Conservation (phyloP, 2,797 vertebrate genomes). For the Avahi laniger region DNA sequence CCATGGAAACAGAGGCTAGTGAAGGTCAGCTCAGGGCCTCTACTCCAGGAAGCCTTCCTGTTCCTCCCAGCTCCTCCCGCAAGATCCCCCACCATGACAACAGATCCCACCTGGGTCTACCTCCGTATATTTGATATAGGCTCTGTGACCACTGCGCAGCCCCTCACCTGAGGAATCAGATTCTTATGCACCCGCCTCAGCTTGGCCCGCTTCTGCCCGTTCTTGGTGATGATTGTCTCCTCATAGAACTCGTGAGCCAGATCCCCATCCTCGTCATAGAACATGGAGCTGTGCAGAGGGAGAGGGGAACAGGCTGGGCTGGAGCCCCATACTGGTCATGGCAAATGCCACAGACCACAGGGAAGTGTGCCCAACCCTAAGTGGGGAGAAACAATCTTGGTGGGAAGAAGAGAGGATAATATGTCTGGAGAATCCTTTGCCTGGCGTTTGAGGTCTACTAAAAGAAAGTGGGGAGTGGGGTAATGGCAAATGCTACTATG, state of each 20-base stretch:
- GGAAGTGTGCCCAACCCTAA: neutral
- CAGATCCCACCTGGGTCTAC: neutral
- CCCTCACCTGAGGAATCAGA: slow-evolving; percentile 95
- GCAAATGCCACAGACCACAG: neutral
- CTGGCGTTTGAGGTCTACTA: neutral
- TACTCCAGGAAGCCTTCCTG: slow-evolving; percentile 2
- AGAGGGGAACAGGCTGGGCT: slow-evolving; percentile 8
- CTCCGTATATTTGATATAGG: neutral
- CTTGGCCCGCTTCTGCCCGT: slow-evolving; percentile 95
- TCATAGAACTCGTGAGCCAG: slow-evolving; percentile 99
- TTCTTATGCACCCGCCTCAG: slow-evolving; percentile 98
- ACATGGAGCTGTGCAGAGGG: slow-evolving; percentile 91
- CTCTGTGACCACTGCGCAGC: neutral
- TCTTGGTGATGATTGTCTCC: slow-evolving; percentile 97
- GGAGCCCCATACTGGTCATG: neutral
- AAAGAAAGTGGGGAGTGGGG: neutral
- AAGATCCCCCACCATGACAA: neutral
- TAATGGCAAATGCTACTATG: neutral
- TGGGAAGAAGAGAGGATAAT: neutral
- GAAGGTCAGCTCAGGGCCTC: slow-evolving; percentile 47
- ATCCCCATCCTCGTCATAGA: slow-evolving; percentile 97
- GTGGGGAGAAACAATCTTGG: neutral
- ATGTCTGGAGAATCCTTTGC: neutral
- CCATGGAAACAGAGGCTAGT: slow-evolving; percentile 64
- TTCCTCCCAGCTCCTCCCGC: slow-evolving; percentile 9